Conservation (phyloP, 2,797 vertebrate species). For the Chrosomus eos region DNA sequence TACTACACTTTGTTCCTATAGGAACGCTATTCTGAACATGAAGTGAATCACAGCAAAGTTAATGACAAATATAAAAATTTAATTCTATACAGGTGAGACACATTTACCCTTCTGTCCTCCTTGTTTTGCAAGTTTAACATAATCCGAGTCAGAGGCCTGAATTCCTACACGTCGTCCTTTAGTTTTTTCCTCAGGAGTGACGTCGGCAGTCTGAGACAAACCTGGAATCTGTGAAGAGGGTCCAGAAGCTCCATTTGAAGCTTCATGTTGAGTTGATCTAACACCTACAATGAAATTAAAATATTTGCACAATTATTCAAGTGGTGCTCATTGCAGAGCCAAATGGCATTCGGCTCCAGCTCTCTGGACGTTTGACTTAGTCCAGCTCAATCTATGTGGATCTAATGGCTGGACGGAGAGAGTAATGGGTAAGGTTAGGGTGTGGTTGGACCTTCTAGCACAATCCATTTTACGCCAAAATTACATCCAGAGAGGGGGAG, state of each 20-base stretch:
- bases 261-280: slow-evolving; percentile 21
- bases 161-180: slow-evolving; percentile 80
- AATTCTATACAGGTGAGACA: neutral
- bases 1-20: neutral
- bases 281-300: slow-evolving; percentile 31
- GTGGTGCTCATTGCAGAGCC: neutral
- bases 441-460: neutral
- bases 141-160: slow-evolving; percentile 78
- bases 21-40: neutral
- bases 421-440: neutral
- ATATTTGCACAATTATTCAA: neutral
- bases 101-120: slow-evolving; percentile 79
- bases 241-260: slow-evolving; percentile 64
- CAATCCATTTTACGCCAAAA: neutral
- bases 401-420: neutral
- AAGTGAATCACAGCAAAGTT: neutral
- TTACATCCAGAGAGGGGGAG: neutral
- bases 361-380: neutral
- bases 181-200: slow-evolving; percentile 65
- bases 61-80: neutral
- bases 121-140: slow-evolving; percentile 81
- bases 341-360: neutral
- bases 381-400: neutral
- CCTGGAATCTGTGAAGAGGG: slow-evolving; percentile 83
- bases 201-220: slow-evolving; percentile 72